Conservation (phyloP, 2,797 vertebrate species). For the Acanthiza pusilla region DNA sequence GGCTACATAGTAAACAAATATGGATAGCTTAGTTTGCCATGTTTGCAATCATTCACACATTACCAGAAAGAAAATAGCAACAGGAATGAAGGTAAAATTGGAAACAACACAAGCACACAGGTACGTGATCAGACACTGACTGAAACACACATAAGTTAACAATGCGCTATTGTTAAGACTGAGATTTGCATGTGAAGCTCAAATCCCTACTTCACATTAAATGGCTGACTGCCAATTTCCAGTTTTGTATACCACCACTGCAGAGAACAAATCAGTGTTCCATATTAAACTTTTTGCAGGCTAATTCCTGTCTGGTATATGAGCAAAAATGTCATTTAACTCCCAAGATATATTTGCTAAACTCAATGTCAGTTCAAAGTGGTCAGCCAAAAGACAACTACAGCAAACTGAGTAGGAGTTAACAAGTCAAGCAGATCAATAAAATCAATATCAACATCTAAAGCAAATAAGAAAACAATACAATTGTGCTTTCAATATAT, state of each 20-base stretch:
- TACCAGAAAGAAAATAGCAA: neutral
- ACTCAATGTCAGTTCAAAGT: neutral
- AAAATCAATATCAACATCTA: neutral
- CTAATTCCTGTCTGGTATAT: neutral
- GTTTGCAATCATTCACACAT: neutral
- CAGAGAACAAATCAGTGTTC: neutral
- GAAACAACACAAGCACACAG: neutral
- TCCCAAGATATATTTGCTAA: neutral
- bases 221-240: neutral
- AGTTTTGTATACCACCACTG: neutral
- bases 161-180: neutral
- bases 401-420: neutral
- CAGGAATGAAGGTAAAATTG: neutral
- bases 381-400: neutral
- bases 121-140: neutral
- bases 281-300: neutral
- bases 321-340: neutral
- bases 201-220: neutral
- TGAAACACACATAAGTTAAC: neutral
- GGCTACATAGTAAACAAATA: neutral
- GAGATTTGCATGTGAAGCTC: neutral
- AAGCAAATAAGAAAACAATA: neutral
- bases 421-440: neutral
- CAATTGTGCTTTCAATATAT: neutral
- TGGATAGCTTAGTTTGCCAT: neutral